These are phyloP conservation scores for Ips typographus DNA, from an alignment of 1,140 invertebrate species.

Conservation along the genomic window DNA sequence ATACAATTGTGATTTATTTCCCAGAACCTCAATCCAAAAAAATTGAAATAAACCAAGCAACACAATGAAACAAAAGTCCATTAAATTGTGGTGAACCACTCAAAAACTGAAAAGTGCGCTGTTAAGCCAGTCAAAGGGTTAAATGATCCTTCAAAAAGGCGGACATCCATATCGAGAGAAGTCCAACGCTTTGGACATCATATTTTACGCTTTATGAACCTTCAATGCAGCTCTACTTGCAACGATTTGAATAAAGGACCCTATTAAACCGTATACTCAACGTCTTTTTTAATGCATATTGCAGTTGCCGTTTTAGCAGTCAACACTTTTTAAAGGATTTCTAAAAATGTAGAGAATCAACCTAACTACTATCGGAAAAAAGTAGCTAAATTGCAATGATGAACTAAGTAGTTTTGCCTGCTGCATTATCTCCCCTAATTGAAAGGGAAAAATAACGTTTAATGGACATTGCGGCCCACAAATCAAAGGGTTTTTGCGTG, in stretches of 20 bases:
- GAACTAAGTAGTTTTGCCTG: no score
- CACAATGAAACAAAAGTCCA: constrained; percentile 12
- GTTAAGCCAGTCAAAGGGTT: constrained; percentile 40
- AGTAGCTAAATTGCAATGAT: no score
- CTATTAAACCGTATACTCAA: constrained; percentile 26
- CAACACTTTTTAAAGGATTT: no score
- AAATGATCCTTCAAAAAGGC: constrained; percentile 45
- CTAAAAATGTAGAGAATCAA: no score
- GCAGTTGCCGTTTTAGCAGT: constrained; percentile 1
- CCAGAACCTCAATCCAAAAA: no score
- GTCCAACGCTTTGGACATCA: constrained; percentile 33
- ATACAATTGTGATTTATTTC: no score
- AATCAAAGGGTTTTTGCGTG: no score
- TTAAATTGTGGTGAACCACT: constrained; percentile 25
- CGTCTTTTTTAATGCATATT: constrained; percentile 14
- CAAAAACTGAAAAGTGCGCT: constrained; percentile 34
- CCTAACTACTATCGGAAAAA: no score
- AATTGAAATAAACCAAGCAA: no score
- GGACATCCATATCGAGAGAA: constrained; percentile 33
- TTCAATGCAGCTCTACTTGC: constrained; percentile 30
- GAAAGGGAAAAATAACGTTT: no score
- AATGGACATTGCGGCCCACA: no score
- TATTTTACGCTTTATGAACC: constrained; percentile 35
- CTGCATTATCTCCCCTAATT: no score
- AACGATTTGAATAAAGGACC: constrained; percentile 31